Percentiles rank a stretch among this genome's conserved stretches.
These are phyloP conservation scores for Carassius carassius DNA, from an alignment of 2,113 vertebrate genomes.

Conservation along the genomic window DNA sequence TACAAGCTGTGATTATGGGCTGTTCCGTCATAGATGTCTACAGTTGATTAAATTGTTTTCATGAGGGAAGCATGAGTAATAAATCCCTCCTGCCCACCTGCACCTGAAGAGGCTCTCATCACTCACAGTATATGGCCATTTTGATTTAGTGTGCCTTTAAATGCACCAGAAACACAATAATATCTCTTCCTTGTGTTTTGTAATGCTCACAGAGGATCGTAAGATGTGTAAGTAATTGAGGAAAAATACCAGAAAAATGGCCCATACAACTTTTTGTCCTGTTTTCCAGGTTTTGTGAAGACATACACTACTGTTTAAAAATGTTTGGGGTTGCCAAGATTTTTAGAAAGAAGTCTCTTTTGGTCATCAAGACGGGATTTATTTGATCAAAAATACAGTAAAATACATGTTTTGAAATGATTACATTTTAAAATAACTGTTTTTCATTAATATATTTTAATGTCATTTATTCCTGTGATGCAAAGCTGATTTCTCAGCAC, in stretches of 20 bases:
- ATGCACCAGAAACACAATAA: neutral
- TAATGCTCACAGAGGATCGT: neutral
- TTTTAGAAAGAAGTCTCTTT: neutral
- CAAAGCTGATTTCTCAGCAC: neutral
- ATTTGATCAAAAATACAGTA: neutral
- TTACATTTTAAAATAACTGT: neutral
- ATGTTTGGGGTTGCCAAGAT: neutral
- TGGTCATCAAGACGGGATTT: neutral
- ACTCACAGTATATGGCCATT: neutral
- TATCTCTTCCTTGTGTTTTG: neutral
- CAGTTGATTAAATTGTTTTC: conserved; percentile 1
- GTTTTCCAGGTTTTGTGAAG: neutral
- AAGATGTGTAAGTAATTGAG: neutral
- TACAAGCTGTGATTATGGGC: neutral
- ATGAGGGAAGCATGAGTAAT: neutral
- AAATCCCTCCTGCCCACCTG: neutral
- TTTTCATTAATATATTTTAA: too few species aligned
- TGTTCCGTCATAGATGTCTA: neutral
- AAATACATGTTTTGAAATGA: neutral
- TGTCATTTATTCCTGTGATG: neutral
- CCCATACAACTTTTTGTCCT: neutral
- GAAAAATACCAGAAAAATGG: neutral
- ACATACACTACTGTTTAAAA: neutral
- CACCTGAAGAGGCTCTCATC: neutral
- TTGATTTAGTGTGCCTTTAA: neutral